Percentiles rank a stretch among this genome's conserved stretches.
phyloP scores from a whole-genome alignment of 2,888 invertebrate species.

The Agrotis exclamationis region DNA sequence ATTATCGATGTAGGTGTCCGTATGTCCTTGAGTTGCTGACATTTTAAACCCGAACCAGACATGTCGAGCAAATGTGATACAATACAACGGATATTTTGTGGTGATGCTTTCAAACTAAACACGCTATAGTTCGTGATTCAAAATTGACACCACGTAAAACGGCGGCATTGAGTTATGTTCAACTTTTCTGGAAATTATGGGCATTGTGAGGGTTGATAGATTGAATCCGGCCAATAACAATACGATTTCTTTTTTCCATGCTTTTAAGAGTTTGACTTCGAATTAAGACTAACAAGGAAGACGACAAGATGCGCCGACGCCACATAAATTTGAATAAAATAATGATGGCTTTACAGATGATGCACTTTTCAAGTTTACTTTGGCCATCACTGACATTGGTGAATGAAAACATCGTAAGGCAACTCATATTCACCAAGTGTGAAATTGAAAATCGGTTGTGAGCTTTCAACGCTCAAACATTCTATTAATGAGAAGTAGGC shows the following conservation, averaged over 20 bases:
- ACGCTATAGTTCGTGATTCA: slow-evolving; percentile 51
- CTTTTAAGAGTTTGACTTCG: too few species aligned
- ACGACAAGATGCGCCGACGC: too few species aligned
- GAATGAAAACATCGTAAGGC: background rate
- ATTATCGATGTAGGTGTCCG: background rate
- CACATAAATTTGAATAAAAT: too few species aligned
- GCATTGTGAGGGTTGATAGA: background rate
- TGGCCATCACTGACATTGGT: background rate
- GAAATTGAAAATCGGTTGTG: too few species aligned
- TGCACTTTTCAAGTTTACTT: background rate
- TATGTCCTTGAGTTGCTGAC: slow-evolving; percentile 17
- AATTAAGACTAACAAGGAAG: too few species aligned
- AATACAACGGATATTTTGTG: slow-evolving; percentile 22
- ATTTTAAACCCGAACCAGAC: slow-evolving; percentile 28
- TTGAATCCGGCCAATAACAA: background rate
- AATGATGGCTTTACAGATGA: too few species aligned
- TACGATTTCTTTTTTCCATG: background rate
- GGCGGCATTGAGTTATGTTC: slow-evolving; percentile 15
- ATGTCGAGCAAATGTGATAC: slow-evolving; percentile 23
- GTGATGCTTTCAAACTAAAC: slow-evolving; percentile 21
- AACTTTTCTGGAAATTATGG: background rate
- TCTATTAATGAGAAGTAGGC: too few species aligned
- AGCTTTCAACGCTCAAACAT: too few species aligned
- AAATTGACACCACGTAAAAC: slow-evolving; percentile 21
- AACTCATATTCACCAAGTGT: background rate